phyloP scores from a whole-genome alignment of 2,888 invertebrate species.

The Drosophila merina region DNA sequence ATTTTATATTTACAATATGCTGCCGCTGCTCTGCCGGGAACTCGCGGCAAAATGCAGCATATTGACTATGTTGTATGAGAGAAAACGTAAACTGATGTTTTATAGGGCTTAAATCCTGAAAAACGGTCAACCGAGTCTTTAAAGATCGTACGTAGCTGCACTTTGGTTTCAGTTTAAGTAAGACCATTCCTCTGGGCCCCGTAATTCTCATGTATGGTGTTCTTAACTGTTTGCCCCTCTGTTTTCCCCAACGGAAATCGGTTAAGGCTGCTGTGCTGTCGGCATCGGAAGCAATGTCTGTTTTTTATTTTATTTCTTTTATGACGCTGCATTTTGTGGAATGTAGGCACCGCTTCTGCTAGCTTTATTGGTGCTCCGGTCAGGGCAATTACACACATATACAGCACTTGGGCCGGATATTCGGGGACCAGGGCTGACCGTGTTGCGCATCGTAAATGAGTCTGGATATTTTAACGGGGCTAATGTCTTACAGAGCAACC shows the following conservation, averaged over 20 bases:
- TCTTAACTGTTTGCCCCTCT: conserved; percentile 24
- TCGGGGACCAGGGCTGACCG: conserved; percentile 51
- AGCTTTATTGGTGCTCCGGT: conserved; percentile 23
- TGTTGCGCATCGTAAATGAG: conserved; percentile 63
- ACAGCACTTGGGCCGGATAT: conserved; percentile 27
- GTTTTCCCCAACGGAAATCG: conserved; percentile 25
- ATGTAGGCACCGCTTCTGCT: conserved; percentile 50
- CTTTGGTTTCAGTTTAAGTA: conserved; percentile 11
- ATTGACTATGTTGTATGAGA: conserved; percentile 18
- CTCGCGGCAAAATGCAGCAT: conserved; percentile 12
- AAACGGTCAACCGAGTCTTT: conserved; percentile 17
- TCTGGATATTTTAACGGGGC: conserved; percentile 43
- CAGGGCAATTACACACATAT: conserved; percentile 60
- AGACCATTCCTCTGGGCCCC: conserved; percentile 19
- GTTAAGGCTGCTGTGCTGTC: conserved; percentile 4
- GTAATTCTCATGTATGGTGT: conserved; percentile 21
- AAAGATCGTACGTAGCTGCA: conserved; percentile 12
- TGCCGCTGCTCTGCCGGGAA: conserved; percentile 4
- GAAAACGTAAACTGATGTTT: conserved; percentile 6
- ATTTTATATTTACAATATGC: conserved; percentile 66
- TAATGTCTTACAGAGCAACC: conserved; percentile 53
- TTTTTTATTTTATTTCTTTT: conserved; percentile 45
- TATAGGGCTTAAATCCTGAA: conserved; percentile 35
- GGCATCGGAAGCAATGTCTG: conserved; percentile 34
- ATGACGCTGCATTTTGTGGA: conserved; percentile 61